phyloP scores from a whole-genome alignment of 2,888 invertebrate genomes.

The Thumatha senex region DNA sequence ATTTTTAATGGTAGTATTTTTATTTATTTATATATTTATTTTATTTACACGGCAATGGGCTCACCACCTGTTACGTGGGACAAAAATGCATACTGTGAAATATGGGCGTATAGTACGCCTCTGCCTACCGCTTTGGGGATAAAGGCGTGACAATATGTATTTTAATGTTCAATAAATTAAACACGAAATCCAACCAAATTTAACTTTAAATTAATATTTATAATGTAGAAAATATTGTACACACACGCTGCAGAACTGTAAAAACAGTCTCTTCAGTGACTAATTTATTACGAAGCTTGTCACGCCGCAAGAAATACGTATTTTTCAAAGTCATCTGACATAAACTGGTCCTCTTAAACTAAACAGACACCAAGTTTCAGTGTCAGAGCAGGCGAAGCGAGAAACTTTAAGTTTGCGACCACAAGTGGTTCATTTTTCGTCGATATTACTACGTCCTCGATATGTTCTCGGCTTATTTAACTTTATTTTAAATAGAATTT shows the following conservation, averaged over 20 bases:
- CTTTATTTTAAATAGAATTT: slow-evolving; percentile 5
- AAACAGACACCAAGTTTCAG: slow-evolving; percentile 65
- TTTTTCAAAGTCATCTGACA: slow-evolving; percentile 65
- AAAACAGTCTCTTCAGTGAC: slow-evolving; percentile 20
- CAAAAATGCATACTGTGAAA: too few relatives aligned
- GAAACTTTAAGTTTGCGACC: slow-evolving; percentile 50
- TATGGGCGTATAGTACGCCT: too few relatives aligned
- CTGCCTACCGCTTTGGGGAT: too few relatives aligned
- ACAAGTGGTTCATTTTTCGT: slow-evolving; percentile 39
- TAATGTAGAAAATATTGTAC: not conserved
- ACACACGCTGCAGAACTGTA: slow-evolving; percentile 8
- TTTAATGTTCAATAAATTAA: too few relatives aligned
- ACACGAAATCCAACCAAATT: too few relatives aligned
- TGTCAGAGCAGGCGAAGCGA: slow-evolving; percentile 41
- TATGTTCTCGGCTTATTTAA: too few relatives aligned
- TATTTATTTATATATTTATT: too few relatives aligned
- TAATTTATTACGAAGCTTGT: slow-evolving; percentile 44
- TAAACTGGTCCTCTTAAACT: slow-evolving; percentile 66
- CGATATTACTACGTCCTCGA: slow-evolving; percentile 40
- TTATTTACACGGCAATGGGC: too few relatives aligned
- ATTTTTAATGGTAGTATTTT: too few relatives aligned
- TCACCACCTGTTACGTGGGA: too few relatives aligned
- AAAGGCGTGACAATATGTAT: too few relatives aligned
- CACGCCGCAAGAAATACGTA: slow-evolving; percentile 50
- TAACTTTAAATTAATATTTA: not conserved